Percentiles rank a stretch among this genome's conserved stretches.
phyloP scores from a whole-genome alignment of 2,113 vertebrate species.

The Ornithorhynchus anatinus region DNA sequence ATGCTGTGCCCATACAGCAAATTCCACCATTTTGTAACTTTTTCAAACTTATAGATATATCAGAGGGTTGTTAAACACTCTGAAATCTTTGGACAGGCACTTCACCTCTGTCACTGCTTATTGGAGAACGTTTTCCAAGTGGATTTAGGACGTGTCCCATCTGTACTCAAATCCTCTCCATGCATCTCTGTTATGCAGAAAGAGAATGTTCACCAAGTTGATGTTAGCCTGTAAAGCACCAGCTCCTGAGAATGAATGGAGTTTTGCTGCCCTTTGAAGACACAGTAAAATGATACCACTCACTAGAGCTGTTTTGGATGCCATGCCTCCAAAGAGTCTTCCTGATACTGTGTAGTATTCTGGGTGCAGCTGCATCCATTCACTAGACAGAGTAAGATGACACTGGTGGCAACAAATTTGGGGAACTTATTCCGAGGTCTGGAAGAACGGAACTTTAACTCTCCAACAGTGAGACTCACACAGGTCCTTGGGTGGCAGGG shows the following conservation, averaged over 20 bases:
- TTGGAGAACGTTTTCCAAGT: no score
- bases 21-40: no score
- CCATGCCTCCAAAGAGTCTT: background rate
- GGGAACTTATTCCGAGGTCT: background rate
- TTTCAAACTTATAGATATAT: no score
- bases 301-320: constrained; percentile 14
- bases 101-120: no score
- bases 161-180: no score
- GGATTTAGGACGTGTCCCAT: no score
- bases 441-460: background rate
- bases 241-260: background rate
- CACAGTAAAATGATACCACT: constrained; percentile 1
- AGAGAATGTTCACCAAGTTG: no score
- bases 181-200: no score
- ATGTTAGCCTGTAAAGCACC: background rate
- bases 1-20: no score
- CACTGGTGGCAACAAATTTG: background rate
- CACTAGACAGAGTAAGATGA: background rate
- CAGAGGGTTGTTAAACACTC: no score
- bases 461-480: background rate
- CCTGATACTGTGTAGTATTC: background rate
- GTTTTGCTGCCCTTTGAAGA: background rate
- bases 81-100: no score
- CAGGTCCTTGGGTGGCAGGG: background rate
- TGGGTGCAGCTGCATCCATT: background rate